These are phyloP conservation scores for Caenorhabditis sinica DNA, from an alignment of 2,888 invertebrate genomes.

Conservation along the genomic window DNA sequence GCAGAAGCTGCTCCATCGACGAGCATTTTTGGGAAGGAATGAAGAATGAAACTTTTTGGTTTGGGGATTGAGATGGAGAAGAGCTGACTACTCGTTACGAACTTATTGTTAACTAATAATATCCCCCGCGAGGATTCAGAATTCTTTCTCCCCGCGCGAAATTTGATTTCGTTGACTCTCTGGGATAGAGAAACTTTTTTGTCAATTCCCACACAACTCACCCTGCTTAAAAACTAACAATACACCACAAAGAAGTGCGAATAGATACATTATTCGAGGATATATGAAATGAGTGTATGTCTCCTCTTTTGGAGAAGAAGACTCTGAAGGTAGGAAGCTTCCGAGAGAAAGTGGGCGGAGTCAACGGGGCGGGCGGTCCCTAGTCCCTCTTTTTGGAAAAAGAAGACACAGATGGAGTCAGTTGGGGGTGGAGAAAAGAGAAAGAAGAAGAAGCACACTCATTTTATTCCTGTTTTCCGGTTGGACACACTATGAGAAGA, in stretches of 20 bases:
- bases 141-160: constrained; percentile 6
- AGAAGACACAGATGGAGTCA: constrained; percentile 59
- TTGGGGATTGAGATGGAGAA: not conserved
- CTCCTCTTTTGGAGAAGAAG: not conserved
- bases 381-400: not conserved
- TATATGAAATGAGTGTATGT: not conserved
- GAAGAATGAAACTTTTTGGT: constrained; percentile 21
- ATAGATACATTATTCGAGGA: constrained; percentile 46
- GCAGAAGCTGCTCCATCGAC: constrained; percentile 18
- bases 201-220: constrained; percentile 38
- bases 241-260: constrained; percentile 52
- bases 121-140: constrained; percentile 7
- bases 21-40: constrained; percentile 1
- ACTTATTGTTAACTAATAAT: constrained; percentile 57
- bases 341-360: constrained; percentile 45
- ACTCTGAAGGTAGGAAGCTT: constrained; percentile 49
- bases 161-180: constrained; percentile 23
- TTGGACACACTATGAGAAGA: constrained; percentile 36
- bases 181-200: not conserved
- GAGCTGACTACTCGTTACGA: constrained; percentile 31
- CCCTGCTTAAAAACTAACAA: constrained; percentile 56
- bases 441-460: constrained; percentile 44
- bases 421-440: constrained; percentile 3
- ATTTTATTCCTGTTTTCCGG: constrained; percentile 62
- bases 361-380: constrained; percentile 21